Conservation (phyloP, 2,888 invertebrate species). For the Drosophila hawaiiensis region DNA sequence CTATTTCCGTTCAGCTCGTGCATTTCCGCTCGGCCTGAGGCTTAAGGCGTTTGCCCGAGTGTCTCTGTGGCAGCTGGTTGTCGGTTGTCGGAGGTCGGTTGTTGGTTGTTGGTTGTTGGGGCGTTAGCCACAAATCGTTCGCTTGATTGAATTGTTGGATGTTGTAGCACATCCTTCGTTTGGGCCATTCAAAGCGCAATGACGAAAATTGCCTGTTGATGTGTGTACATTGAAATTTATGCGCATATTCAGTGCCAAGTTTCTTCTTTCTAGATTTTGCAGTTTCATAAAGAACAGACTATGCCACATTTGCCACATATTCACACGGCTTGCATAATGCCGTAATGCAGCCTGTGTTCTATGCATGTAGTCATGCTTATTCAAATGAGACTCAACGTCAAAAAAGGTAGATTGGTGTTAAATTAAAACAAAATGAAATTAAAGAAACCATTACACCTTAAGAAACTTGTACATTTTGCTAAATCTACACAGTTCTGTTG, state of each 20-base stretch:
- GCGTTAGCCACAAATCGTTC: conserved; percentile 68
- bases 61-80: conserved; percentile 10
- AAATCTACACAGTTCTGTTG: conserved; percentile 5
- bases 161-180: conserved; percentile 24
- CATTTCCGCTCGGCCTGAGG: conserved; percentile 57
- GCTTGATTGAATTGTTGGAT: conserved; percentile 72
- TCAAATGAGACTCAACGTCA: conserved; percentile 1
- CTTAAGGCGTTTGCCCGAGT: conserved; percentile 52
- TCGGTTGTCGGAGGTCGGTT: not conserved
- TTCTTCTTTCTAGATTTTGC: not conserved
- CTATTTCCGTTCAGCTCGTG: conserved; percentile 66
- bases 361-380: not conserved
- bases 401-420: not conserved
- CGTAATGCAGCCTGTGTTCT: not conserved
- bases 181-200: conserved; percentile 32
- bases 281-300: not conserved
- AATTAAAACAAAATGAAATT: not conserved
- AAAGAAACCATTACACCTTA: not conserved
- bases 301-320: conserved; percentile 38
- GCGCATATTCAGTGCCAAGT: conserved; percentile 20
- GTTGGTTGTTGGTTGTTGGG: conserved; percentile 11
- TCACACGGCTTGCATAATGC: conserved; percentile 51
- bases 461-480: not conserved
- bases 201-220: conserved; percentile 61
- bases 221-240: conserved; percentile 38